phyloP scores from a whole-genome alignment of 2,888 invertebrate genomes.

The Aphidoletes aphidimyza region DNA sequence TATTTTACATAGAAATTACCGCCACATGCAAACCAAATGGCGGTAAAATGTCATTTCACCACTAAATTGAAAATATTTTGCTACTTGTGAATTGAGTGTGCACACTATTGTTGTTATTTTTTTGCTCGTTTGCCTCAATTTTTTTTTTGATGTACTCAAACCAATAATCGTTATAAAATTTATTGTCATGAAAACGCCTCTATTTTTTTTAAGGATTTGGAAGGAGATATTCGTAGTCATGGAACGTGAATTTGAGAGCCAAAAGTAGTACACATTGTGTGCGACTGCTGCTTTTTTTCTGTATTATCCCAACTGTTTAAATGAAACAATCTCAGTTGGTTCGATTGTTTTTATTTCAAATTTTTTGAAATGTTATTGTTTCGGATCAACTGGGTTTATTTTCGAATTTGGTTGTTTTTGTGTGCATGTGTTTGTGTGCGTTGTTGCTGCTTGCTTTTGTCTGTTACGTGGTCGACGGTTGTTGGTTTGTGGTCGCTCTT shows the following conservation, averaged over 20 bases:
- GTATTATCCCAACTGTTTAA: not conserved
- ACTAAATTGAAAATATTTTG: too few relatives aligned
- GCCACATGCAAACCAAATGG: too few relatives aligned
- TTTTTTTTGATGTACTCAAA: not conserved
- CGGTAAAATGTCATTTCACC: too few relatives aligned
- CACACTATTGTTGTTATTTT: not conserved
- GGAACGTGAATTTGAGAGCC: not conserved
- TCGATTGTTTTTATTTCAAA: constrained; percentile 47
- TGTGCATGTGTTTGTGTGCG: not conserved
- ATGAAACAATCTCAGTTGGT: constrained; percentile 47
- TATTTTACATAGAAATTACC: too few relatives aligned
- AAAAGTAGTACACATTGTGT: not conserved
- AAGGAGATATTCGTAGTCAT: not conserved
- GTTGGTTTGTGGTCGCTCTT: constrained; percentile 6
- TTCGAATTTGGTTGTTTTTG: constrained; percentile 8
- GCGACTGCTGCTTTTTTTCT: too few relatives aligned
- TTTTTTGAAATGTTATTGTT: constrained; percentile 41
- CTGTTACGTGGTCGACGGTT: constrained; percentile 6
- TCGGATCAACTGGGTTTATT: constrained; percentile 35
- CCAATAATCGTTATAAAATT: constrained; percentile 55
- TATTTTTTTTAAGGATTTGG: constrained; percentile 56
- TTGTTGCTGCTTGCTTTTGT: constrained; percentile 7
- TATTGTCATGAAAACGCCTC: constrained; percentile 55
- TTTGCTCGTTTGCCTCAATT: not conserved
- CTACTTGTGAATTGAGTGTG: too few relatives aligned